These are phyloP conservation scores for Nasonia longicornis DNA, from an alignment of 1,140 invertebrate species.

Conservation along the genomic window DNA sequence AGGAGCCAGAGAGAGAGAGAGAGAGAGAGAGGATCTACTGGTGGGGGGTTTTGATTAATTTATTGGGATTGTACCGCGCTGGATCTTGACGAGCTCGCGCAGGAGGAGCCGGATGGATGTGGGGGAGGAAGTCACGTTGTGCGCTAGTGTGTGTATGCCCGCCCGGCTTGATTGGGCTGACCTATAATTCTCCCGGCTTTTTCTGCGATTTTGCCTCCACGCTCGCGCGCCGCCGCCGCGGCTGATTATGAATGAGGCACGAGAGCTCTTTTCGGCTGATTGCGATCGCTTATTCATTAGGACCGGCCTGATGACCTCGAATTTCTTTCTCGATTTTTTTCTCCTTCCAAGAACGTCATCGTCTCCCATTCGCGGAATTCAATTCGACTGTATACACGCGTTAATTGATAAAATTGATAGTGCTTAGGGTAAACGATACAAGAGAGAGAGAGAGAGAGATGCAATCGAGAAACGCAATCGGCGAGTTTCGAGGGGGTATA, in stretches of 20 bases:
- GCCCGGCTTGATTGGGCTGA: constrained; percentile 2
- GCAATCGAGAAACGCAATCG: constrained; percentile 42
- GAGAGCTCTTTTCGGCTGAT: no score
- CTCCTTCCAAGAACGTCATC: no score
- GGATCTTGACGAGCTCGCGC: constrained; percentile 7
- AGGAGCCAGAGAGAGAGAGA: neutral
- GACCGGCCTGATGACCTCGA: no score
- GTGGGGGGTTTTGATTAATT: constrained; percentile 39
- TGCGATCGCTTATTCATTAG: no score
- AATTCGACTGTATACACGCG: neutral
- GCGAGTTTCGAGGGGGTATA: constrained; percentile 23
- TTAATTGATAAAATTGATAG: constrained; percentile 41
- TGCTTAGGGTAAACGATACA: constrained; percentile 11
- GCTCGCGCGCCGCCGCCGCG: no score
- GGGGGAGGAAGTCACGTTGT: constrained; percentile 5
- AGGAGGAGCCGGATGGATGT: neutral
- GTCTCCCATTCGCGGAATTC: neutral
- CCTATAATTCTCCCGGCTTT: constrained; percentile 12
- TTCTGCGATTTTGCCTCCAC: neutral
- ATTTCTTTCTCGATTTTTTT: no score
- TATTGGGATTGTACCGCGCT: constrained; percentile 33
- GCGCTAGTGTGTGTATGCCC: neutral
- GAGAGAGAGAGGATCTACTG: neutral
- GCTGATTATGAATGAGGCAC: neutral
- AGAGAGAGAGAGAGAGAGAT: constrained; percentile 14